Evolutionary conservation across 2,888 invertebrate genomes (phyloP).

Genomic region (Drosophila cognata): DNA sequence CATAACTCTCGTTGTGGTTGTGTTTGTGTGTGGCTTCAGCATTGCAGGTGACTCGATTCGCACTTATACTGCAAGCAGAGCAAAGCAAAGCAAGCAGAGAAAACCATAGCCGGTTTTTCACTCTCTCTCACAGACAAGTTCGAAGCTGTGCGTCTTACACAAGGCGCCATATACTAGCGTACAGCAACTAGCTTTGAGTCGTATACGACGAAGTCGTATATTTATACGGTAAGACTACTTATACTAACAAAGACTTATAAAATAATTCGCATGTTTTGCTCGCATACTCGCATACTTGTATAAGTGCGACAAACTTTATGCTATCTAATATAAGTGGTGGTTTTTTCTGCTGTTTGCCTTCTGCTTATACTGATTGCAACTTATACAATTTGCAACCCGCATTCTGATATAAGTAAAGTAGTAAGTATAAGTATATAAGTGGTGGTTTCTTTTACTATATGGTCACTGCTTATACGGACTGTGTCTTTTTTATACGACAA

Average conservation of each 20-base stretch:
- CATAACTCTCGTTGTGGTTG: conserved; percentile 9
- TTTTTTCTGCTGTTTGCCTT: neutral
- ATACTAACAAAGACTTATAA: neutral
- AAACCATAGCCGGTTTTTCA: conserved; percentile 32
- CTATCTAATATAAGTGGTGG: neutral
- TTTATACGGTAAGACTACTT: neutral
- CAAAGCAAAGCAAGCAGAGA: conserved; percentile 3
- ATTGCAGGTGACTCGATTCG: conserved; percentile 42
- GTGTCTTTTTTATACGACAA: neutral
- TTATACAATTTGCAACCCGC: neutral
- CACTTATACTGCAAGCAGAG: conserved; percentile 16
- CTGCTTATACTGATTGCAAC: neutral
- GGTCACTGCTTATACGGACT: too few relatives aligned
- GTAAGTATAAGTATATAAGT: neutral
- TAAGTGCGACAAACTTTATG: neutral
- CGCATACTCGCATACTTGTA: neutral
- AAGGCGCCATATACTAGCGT: neutral
- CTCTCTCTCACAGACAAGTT: neutral
- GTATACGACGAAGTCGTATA: neutral
- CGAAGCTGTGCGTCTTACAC: conserved; percentile 5
- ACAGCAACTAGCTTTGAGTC: neutral
- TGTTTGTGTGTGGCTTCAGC: conserved; percentile 15
- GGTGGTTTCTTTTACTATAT: neutral
- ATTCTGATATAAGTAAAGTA: neutral
- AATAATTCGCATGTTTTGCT: neutral